Percentiles rank a stretch among this genome's conserved stretches.
Evolutionary conservation across 1,140 invertebrate species (phyloP).

Genomic region (Palaemon carinicauda): DNA sequence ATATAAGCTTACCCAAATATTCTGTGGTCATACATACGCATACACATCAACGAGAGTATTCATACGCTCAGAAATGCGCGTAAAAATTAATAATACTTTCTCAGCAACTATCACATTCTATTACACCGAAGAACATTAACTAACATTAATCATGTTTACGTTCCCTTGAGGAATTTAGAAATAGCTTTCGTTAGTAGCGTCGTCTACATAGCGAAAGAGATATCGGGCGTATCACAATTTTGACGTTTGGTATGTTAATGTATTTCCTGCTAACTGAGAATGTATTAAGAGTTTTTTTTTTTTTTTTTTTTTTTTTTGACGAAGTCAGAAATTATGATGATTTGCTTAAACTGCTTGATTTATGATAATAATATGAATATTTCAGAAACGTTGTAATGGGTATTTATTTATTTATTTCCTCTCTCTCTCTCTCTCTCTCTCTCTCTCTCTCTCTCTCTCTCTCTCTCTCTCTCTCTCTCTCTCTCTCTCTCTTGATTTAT

Average conservation of each 20-base stretch:
- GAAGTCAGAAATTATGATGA: not conserved
- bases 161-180: not conserved
- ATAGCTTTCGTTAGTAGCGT: too few relatives aligned
- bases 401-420: too few relatives aligned
- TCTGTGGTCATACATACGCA: not conserved
- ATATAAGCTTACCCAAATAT: too few relatives aligned
- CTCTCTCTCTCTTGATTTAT: constrained; percentile 11
- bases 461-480: constrained; percentile 11
- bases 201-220: too few relatives aligned
- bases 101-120: not conserved
- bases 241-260: too few relatives aligned
- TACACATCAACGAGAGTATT: not conserved
- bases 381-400: too few relatives aligned
- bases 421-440: not conserved
- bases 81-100: not conserved
- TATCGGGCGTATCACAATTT: too few relatives aligned
- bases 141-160: not conserved
- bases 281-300: too few relatives aligned
- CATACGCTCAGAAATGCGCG: not conserved
- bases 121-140: not conserved
- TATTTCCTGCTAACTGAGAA: too few relatives aligned
- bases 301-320: too few relatives aligned
- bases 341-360: not conserved
- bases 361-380: not conserved
- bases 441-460: constrained; percentile 5